A percentile compares a stretch with the other conserved stretches of the same genome.
Conservation (phyloP, 2,797 vertebrate genomes). For the Rhynchotus rufescens region DNA sequence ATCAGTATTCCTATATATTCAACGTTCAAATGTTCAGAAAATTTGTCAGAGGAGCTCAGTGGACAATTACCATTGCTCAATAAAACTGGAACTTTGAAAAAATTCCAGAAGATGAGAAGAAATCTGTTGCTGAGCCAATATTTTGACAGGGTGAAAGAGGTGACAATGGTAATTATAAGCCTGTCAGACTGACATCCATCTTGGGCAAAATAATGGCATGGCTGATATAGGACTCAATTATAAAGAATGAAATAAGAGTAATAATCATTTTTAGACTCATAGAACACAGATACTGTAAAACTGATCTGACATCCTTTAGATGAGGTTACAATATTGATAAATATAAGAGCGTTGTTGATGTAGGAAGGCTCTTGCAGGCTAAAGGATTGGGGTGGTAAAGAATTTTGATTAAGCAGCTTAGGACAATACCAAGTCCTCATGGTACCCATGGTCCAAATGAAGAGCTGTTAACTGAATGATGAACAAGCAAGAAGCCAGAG, state of each 20-base stretch:
- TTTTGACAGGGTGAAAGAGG: constrained; percentile 40
- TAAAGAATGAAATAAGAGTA: constrained; percentile 28
- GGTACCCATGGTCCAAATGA: not conserved
- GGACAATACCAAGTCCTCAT: not conserved
- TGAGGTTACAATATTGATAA: not conserved
- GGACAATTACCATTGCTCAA: not conserved
- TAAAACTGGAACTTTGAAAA: not conserved
- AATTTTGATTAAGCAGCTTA: not conserved
- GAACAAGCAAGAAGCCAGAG: not conserved
- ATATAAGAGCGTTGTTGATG: not conserved
- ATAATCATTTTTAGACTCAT: constrained; percentile 7
- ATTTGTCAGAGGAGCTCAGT: not conserved
- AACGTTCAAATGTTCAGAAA: not conserved
- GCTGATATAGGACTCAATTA: constrained; percentile 16
- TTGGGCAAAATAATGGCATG: constrained; percentile 40
- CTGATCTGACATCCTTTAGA: constrained; percentile 7
- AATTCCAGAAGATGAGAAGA: constrained; percentile 10
- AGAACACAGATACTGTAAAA: not conserved
- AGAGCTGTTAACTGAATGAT: not conserved
- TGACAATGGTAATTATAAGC: constrained; percentile 6
- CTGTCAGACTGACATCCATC: constrained; percentile 37
- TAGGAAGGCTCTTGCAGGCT: not conserved
- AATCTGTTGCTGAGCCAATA: not conserved
- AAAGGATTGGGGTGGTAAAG: not conserved
- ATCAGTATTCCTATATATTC: not conserved